Evolutionary conservation across 30 jellyfish, hydroid and myxozoan species (phyloP).

Genomic region (Aurelia coerulea): DNA sequence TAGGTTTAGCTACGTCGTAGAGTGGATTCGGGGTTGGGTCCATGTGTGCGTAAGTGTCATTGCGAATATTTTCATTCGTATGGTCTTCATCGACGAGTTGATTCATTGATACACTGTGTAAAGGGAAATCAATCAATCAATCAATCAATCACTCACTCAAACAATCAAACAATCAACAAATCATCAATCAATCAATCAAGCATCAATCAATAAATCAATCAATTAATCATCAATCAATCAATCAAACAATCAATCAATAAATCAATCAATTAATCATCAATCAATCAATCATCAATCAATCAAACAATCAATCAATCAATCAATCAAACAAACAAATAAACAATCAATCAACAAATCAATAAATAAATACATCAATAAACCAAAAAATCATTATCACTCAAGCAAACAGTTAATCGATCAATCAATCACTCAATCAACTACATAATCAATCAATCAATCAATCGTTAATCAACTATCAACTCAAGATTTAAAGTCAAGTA

Average conservation of each 20-base stretch:
- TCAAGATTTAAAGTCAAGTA: no score
- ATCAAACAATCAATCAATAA: no score
- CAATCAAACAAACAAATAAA: no score
- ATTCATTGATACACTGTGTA: background rate
- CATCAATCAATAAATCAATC: background rate
- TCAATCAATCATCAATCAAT: no score
- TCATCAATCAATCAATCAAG: background rate
- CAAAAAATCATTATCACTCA: no score
- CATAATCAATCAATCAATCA: no score
- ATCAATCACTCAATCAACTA: no score
- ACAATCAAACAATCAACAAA: background rate
- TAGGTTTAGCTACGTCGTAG: conserved; percentile 54
- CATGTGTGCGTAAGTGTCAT: background rate
- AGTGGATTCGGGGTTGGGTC: conserved; percentile 68
- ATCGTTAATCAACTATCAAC: no score
- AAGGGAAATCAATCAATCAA: background rate
- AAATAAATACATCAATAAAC: background rate
- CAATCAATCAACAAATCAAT: background rate
- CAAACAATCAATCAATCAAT: background rate
- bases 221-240: background rate
- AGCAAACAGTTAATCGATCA: no score
- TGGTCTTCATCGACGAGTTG: background rate
- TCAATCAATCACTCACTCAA: background rate
- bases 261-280: background rate
- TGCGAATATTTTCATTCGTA: background rate